These are phyloP conservation scores for Malurus cyaneus DNA, from an alignment of 2,113 vertebrate genomes.

Conservation along the genomic window DNA sequence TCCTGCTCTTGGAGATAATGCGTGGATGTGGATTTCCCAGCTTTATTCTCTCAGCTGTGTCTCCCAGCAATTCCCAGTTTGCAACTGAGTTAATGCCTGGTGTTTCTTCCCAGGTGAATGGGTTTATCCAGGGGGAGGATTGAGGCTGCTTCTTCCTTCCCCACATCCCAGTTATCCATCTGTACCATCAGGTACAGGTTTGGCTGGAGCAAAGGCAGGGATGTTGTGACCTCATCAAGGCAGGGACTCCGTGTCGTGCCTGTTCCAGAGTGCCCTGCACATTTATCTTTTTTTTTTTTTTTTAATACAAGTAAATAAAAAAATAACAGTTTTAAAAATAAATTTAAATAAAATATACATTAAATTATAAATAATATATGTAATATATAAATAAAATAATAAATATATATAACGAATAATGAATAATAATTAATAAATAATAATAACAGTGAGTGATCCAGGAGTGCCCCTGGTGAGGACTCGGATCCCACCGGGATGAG, in stretches of 20 bases:
- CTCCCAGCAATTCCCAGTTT: neutral
- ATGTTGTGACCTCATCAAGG: neutral
- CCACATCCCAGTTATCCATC: neutral
- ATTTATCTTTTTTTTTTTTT: too few relatives aligned
- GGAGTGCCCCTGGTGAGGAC: neutral
- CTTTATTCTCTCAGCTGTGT: neutral
- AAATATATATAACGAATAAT: too few relatives aligned
- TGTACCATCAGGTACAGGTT: neutral
- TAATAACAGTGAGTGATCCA: neutral
- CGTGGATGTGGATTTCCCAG: neutral
- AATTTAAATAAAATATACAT: too few relatives aligned
- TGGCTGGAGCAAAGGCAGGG: neutral
- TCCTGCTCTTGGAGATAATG: too few relatives aligned
- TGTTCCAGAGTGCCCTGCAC: neutral
- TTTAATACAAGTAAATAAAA: too few relatives aligned
- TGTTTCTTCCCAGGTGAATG: neutral
- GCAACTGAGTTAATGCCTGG: neutral
- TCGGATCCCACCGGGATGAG: neutral
- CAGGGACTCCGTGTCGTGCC: neutral
- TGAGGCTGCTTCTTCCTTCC: neutral
- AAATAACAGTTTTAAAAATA: too few relatives aligned
- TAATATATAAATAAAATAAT: too few relatives aligned
- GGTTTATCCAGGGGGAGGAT: neutral
- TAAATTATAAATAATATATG: too few relatives aligned
- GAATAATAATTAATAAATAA: neutral